These are phyloP conservation scores for Orgyia antiqua DNA, from an alignment of 2,888 invertebrate genomes.

Conservation along the genomic window DNA sequence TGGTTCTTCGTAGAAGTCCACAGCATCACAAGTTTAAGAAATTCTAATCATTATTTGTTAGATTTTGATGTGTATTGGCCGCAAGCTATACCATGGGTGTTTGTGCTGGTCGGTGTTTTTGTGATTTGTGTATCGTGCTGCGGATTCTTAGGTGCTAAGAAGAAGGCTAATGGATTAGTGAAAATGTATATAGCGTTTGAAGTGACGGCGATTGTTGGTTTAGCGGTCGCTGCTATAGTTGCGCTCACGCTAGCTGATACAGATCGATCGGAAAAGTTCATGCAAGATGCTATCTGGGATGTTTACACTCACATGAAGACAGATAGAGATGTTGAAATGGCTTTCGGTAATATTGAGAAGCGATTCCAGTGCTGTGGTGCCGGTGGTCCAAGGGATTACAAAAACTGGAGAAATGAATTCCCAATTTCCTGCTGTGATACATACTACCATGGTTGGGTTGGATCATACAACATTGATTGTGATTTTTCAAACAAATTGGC, in stretches of 20 bases:
- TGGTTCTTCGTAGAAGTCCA: conserved; percentile 60
- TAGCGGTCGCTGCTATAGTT: conserved; percentile 42
- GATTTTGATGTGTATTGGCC: conserved; percentile 70
- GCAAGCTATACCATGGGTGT: conserved; percentile 66
- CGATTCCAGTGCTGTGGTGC: conserved; percentile 66
- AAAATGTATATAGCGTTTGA: conserved; percentile 42
- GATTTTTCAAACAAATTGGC: conserved; percentile 62
- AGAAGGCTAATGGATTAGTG: conserved; percentile 42
- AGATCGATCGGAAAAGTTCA: conserved; percentile 50
- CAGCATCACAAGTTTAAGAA: conserved; percentile 47
- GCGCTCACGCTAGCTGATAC: conserved; percentile 56
- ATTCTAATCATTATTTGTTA: conserved; percentile 58
- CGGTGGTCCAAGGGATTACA: conserved; percentile 60
- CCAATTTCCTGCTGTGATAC: conserved; percentile 64
- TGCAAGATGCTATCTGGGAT: conserved; percentile 64
- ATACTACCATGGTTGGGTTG: conserved; percentile 57
- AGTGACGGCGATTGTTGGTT: conserved; percentile 36
- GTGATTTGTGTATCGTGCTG: conserved; percentile 49
- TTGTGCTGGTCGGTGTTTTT: conserved; percentile 50
- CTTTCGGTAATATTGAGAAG: conserved; percentile 52
- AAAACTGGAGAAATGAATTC: conserved; percentile 55
- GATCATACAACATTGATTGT: conserved; percentile 52
- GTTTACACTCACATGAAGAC: conserved; percentile 51
- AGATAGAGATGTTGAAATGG: conserved; percentile 36
- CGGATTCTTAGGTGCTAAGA: conserved; percentile 52